Base-by-base conservation (phyloP, 2,113 vertebrate species). In the Grantiella picta region DNA sequence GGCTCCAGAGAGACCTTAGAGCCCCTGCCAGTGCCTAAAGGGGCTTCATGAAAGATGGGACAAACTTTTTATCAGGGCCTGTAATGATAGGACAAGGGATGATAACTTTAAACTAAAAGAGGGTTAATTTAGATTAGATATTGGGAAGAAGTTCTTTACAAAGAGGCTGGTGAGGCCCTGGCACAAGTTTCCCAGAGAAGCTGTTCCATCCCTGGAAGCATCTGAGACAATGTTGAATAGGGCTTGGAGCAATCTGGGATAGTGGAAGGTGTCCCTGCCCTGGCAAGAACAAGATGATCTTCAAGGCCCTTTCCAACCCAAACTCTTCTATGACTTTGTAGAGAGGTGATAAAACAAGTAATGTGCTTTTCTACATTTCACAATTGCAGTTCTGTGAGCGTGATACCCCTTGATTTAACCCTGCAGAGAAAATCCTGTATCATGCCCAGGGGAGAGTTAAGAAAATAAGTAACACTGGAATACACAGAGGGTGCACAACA, bases 211-310 rank as follows among this genome's bases (percentile, higher is more conserved):
- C 31, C 10, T 63, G 35, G 2, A 19, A 36, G 31, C 60, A 24
- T 56, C 15, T 64, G 28, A 42, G 25, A 19, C 56, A 42, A 24
- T 8, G 47, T 2, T 76, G 18, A 22, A 54, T 0, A 0, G 25
- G 25, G 22, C 8, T 69, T 61, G 42, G 31, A 83, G 19, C 42
- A 70, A 10, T 15, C 49, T 63, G 49, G 21, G 3, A 2, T 7
- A 42, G 22, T 23, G 22, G 15, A 56, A 90, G 8, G 12, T 56
- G 29, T 61, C 22, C 14, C 40, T 69, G 40, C 7, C 25, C 10
- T 33, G 56, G 18, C 47, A 90, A 8, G 25, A 45, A 69, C 15
- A 19, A 29, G 49, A 24, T 28, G 13, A 50, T 12, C 4, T 83
- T 83, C 54, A 23, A 49, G 49, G 17, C 47, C n/a, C 15, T 6